Conservation (phyloP, 2,888 invertebrate species). For the Cheiracanthium punctorium region DNA sequence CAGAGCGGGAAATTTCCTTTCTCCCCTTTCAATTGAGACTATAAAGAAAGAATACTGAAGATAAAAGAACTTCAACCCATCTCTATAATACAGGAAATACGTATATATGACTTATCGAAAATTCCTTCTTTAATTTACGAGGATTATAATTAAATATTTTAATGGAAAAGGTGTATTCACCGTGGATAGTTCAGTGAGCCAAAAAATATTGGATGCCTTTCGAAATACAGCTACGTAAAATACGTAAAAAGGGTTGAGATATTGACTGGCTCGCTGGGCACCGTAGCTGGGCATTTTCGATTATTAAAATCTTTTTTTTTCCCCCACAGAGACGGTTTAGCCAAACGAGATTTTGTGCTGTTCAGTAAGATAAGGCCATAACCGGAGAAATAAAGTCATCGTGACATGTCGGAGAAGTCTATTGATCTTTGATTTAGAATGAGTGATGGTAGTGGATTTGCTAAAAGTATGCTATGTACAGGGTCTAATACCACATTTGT, state of each 20-base stretch:
- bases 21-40: conserved; percentile 24
- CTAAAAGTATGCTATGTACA: too few species aligned
- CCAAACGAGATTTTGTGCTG: background rate
- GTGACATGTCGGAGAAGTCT: background rate
- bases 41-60: conserved; percentile 28
- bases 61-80: conserved; percentile 43
- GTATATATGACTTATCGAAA: conserved; percentile 24
- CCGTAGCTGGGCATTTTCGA: background rate
- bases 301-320: conserved; percentile 10
- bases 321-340: background rate
- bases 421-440: too few species aligned
- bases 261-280: background rate
- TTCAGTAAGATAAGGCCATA: background rate
- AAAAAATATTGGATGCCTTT: background rate
- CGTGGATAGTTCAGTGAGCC: background rate
- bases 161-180: background rate
- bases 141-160: conserved; percentile 15
- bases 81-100: too few species aligned
- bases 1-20: conserved; percentile 24
- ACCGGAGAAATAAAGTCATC: background rate
- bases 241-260: conserved; percentile 15
- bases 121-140: conserved; percentile 48
- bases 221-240: too few species aligned
- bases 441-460: too few species aligned
- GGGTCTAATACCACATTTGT: too few species aligned